These are phyloP conservation scores for Bursaphelenchus mucronatus DNA, from an alignment of 1,140 invertebrate genomes.

Conservation along the genomic window DNA sequence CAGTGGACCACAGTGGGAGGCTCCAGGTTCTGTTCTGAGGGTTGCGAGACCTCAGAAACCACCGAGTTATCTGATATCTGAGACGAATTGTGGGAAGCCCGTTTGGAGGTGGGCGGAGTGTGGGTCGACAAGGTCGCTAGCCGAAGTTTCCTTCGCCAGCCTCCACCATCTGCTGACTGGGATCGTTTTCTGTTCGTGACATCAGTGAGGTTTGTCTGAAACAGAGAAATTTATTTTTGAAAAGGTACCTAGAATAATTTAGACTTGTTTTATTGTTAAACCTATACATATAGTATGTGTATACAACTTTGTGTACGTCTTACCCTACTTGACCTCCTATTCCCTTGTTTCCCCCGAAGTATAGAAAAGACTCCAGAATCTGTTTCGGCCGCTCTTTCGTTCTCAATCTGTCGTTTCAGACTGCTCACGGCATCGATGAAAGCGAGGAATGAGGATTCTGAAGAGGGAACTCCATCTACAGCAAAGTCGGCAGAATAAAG, in stretches of 20 bases:
- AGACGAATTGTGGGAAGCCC: slow-evolving; percentile 4
- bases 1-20: slow-evolving; percentile 41
- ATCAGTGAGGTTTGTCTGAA: slow-evolving; percentile 27
- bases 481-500: slow-evolving; percentile 44
- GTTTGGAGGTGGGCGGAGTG: not conserved
- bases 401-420: slow-evolving; percentile 52
- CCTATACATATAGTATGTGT: no score
- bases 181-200: slow-evolving; percentile 33
- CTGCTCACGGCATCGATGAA: slow-evolving; percentile 52
- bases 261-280: no score
- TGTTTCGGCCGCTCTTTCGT: slow-evolving; percentile 32
- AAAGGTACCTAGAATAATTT: slow-evolving; percentile 1
- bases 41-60: not conserved
- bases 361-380: slow-evolving; percentile 17
- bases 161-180: slow-evolving; percentile 1
- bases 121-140: slow-evolving; percentile 4
- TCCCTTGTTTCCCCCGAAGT: no score
- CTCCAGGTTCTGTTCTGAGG: slow-evolving; percentile 3
- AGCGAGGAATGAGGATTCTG: slow-evolving; percentile 27
- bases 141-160: slow-evolving; percentile 23
- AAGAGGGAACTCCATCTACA: slow-evolving; percentile 23
- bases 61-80: not conserved
- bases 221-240: slow-evolving; percentile 8
- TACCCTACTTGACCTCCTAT: no score
- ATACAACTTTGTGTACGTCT: no score